These are phyloP conservation scores for Manacus vitellinus DNA, from an alignment of 2,113 vertebrate genomes.

Conservation along the genomic window DNA sequence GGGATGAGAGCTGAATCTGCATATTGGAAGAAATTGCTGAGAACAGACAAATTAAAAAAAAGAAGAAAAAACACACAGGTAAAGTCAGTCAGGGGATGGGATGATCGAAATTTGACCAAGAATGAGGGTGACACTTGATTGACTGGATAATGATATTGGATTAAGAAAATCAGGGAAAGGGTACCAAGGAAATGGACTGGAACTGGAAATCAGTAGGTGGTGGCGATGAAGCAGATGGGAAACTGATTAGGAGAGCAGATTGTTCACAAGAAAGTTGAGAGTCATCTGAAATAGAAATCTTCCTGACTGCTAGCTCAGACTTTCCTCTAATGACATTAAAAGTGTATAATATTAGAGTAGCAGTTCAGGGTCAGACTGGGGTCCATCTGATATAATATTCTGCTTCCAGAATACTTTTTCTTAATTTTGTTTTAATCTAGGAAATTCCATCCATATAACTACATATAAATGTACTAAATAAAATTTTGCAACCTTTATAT, in stretches of 20 bases:
- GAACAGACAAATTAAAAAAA: background rate
- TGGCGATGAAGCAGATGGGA: background rate
- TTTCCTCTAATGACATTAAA: background rate
- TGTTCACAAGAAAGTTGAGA: background rate
- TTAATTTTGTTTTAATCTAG: background rate
- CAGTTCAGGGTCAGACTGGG: background rate
- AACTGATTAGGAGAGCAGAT: background rate
- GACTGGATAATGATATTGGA: background rate
- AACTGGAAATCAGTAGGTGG: background rate
- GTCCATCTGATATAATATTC: background rate
- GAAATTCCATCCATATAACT: background rate
- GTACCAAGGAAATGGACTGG: background rate
- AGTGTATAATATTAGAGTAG: background rate
- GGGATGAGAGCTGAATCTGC: background rate
- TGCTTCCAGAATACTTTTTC: background rate
- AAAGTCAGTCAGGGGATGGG: background rate
- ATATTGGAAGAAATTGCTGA: background rate
- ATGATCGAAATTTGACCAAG: background rate
- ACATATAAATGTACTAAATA: background rate
- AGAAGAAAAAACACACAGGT: background rate
- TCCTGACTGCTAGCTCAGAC: background rate
- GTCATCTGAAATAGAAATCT: background rate
- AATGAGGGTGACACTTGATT: background rate
- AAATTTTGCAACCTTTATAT: background rate
- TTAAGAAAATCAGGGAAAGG: background rate